Evolutionary conservation across 2,888 invertebrate species (phyloP).

Genomic region (Mythimna pallens): DNA sequence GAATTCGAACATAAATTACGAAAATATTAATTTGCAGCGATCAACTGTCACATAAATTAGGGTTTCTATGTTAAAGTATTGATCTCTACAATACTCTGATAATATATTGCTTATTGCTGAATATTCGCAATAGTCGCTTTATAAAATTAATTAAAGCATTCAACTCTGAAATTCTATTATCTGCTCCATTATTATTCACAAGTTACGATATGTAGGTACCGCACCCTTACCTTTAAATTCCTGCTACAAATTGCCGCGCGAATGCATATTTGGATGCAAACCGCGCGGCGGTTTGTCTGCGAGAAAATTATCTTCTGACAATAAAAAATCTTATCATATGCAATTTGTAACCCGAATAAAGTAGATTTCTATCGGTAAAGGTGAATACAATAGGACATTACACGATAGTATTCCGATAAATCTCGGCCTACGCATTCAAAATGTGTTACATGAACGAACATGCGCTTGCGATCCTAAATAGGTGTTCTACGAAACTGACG

Average conservation of each 20-base stretch:
- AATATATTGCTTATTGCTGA: constrained; percentile 37
- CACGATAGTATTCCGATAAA: constrained; percentile 75
- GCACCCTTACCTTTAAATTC: constrained; percentile 42
- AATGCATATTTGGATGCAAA: constrained; percentile 43
- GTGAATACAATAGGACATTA: constrained; percentile 80
- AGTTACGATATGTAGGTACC: constrained; percentile 24
- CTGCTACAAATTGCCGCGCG: constrained; percentile 17
- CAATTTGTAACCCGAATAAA: constrained; percentile 75
- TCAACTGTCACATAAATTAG: constrained; percentile 60
- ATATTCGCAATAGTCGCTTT: constrained; percentile 42
- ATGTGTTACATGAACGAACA: constrained; percentile 71
- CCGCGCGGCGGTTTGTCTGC: constrained; percentile 48
- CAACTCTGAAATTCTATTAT: constrained; percentile 37
- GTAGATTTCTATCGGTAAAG: constrained; percentile 74
- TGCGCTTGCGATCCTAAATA: constrained; percentile 76
- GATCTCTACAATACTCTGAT: constrained; percentile 45
- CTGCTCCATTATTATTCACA: constrained; percentile 39
- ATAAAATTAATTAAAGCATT: constrained; percentile 51
- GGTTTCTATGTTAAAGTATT: constrained; percentile 43
- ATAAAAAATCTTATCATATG: constrained; percentile 66
- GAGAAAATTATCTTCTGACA: constrained; percentile 56
- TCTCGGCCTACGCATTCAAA: constrained; percentile 76
- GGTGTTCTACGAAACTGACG: constrained; percentile 77
- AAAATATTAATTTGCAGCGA: constrained; percentile 57
- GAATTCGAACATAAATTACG: constrained; percentile 47